Evolutionary conservation across 2,888 invertebrate species (phyloP).

Genomic region (Nudaria mundana): DNA sequence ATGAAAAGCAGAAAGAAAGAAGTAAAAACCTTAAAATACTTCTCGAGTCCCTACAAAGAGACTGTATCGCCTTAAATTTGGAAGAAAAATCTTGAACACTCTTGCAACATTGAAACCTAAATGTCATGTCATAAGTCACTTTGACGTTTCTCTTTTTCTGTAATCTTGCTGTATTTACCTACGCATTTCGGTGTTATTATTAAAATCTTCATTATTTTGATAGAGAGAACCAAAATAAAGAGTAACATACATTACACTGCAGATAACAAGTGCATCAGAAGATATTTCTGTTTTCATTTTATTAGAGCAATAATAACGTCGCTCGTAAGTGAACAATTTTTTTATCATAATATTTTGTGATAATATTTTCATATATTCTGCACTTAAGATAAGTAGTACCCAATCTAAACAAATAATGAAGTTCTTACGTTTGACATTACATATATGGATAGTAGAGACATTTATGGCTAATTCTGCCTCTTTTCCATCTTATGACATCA

Average conservation of each 20-base stretch:
- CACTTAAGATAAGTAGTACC: constrained; percentile 15
- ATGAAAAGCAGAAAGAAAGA: too few relatives aligned
- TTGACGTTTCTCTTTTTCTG: constrained; percentile 37
- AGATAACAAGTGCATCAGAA: constrained; percentile 16
- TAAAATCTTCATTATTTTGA: constrained; percentile 20
- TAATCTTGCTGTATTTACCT: constrained; percentile 39
- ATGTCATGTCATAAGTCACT: too few relatives aligned
- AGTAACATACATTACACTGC: constrained; percentile 9
- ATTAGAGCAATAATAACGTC: constrained; percentile 9
- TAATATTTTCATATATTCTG: constrained; percentile 23
- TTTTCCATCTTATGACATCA: constrained; percentile 50
- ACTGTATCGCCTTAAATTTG: too few relatives aligned
- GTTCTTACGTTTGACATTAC: constrained; percentile 10
- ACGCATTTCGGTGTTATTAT: constrained; percentile 42
- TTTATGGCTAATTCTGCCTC: not conserved
- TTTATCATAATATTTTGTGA: constrained; percentile 27
- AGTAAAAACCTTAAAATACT: too few relatives aligned
- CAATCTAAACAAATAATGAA: constrained; percentile 14
- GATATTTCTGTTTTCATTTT: constrained; percentile 14
- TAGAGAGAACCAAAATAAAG: constrained; percentile 8
- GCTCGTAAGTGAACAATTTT: constrained; percentile 6
- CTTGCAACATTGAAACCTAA: constrained; percentile 12
- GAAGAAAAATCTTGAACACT: not conserved
- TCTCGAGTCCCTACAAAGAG: too few relatives aligned
- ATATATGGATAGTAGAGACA: constrained; percentile 4